Conservation (phyloP, 2,113 vertebrate genomes). For the Mustela nigripes region DNA sequence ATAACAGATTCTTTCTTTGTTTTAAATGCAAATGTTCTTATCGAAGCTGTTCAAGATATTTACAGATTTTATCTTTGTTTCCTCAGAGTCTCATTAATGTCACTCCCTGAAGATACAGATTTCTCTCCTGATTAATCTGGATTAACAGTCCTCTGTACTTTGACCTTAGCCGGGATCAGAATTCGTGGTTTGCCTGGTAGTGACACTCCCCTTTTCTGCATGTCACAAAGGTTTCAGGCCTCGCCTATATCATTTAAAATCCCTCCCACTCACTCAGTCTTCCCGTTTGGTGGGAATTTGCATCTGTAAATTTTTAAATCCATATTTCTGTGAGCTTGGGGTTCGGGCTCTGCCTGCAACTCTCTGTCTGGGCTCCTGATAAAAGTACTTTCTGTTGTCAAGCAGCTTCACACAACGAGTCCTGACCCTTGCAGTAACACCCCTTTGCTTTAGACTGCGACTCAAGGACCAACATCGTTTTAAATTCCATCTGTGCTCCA, state of each 20-base stretch:
- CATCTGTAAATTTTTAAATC: background rate
- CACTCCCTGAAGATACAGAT: background rate
- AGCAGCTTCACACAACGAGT: rapidly evolving
- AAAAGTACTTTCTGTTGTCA: background rate
- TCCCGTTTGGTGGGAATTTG: background rate
- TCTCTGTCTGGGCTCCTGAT: background rate
- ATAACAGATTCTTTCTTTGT: conserved; percentile 50
- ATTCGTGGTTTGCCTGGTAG: background rate
- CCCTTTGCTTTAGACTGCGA: background rate
- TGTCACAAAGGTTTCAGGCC: background rate
- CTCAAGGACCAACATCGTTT: background rate
- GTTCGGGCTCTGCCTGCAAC: background rate
- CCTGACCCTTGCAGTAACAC: background rate
- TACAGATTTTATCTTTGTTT: conserved; percentile 21
- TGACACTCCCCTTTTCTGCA: background rate
- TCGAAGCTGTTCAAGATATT: background rate
- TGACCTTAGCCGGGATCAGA: background rate
- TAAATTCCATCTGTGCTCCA: background rate
- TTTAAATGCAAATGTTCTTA: conserved; percentile 18
- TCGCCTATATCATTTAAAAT: background rate
- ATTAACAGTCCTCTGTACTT: background rate
- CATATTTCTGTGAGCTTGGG: background rate
- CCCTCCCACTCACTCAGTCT: background rate
- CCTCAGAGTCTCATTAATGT: background rate
- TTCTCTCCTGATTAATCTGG: background rate